Base-by-base conservation (phyloP, 2,113 vertebrate genomes). In the Laticauda laticaudata region DNA sequence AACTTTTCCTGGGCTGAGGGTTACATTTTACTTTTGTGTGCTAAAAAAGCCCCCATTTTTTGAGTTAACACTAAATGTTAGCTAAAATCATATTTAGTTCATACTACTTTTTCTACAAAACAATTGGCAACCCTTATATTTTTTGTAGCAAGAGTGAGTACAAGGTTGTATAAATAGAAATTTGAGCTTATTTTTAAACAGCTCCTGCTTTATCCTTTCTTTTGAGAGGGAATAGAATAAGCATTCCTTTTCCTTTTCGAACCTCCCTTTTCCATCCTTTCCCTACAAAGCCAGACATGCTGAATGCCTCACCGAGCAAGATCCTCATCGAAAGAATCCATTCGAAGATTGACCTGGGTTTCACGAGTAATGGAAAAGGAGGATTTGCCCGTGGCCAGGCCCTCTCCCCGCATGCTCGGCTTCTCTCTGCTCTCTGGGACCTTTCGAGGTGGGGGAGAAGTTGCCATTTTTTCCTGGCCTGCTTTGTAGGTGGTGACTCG, bases 321-420 rank as follows among this genome's bases (percentile, higher is more conserved):
- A 54, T 98, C 97, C 93, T 99, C 99, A 56, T 98, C 98, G 23
- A 99, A 98, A 75, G 99, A 98, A 97, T 99, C 98, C 98, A 99
- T 98, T 93, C 98, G 98, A 90, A 99, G 97, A 96, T 98, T 98
- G 96, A 98, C 97, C 92, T 99, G 98, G 54, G 98, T 97, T 95
- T 99, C 98, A 81, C 98, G 98, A 95, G 98, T 99, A 93, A 98
- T 98, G 91, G 98, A 98, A 90, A 98, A 98, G 93, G 98, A 98
- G 64, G 98, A 98, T 94, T 98, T 98, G 96, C 97, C 96, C 95
- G 95, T 94, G 91, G 97, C 94, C n/a, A 98, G 96, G 7, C 97
- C 97, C 93, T 98, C 98, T 53, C 98, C 98, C 94, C 98, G 98
- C 91, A 96, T 94, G 95, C 97, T 93, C 85, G 98, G 98, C 96